phyloP scores from a whole-genome alignment of 2,113 vertebrate genomes.

The Daphoenositta chrysoptera region DNA sequence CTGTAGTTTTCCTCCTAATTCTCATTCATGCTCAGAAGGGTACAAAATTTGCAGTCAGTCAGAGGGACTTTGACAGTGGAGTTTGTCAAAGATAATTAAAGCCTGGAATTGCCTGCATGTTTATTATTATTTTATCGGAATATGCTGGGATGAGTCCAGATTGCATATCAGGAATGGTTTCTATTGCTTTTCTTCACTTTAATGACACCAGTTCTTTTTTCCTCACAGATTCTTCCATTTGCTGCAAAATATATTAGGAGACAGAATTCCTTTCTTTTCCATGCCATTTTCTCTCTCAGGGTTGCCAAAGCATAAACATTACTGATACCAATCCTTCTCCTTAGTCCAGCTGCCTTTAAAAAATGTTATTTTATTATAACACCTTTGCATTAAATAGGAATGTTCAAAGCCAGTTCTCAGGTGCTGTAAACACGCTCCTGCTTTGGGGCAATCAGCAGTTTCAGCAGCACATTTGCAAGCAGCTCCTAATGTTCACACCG shows the following conservation, averaged over 20 bases:
- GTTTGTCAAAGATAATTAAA: background rate
- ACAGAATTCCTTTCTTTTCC: background rate
- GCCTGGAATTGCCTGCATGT: background rate
- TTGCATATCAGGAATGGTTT: background rate
- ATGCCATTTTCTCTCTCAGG: background rate
- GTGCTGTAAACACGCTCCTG: background rate
- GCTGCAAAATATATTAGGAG: background rate
- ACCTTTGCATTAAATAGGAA: background rate
- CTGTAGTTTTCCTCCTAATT: background rate
- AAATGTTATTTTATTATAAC: background rate
- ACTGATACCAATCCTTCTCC: background rate
- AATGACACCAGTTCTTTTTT: background rate
- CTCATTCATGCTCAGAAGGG: background rate
- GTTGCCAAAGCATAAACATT: background rate
- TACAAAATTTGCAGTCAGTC: background rate
- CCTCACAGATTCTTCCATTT: background rate
- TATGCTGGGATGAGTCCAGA: background rate
- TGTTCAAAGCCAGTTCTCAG: background rate
- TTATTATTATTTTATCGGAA: conserved; percentile 11
- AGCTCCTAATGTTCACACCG: background rate
- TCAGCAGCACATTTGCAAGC: background rate
- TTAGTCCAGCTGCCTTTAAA: background rate
- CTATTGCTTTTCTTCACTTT: background rate
- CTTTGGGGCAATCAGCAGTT: background rate
- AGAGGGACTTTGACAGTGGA: background rate